A percentile compares a stretch with the other conserved stretches of the same genome.
These are phyloP conservation scores for Cavia porcellus DNA, from an alignment of 2,113 vertebrate species.

Conservation along the genomic window DNA sequence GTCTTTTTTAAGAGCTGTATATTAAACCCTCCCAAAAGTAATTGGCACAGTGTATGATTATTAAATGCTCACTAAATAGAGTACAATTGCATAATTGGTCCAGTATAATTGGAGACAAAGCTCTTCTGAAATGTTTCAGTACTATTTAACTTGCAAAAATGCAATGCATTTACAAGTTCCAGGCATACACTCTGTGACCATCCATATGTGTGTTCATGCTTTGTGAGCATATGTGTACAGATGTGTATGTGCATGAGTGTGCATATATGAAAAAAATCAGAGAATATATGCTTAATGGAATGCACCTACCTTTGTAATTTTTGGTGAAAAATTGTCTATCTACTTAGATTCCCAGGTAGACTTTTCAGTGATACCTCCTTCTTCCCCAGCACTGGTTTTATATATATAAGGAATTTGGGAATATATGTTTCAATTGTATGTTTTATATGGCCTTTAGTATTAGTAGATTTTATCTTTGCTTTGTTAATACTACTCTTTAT, in stretches of 20 bases:
- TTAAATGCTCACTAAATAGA: constrained; percentile 5
- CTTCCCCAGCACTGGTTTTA: constrained; percentile 24
- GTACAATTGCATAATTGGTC: not conserved
- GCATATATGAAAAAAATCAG: not conserved
- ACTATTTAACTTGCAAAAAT: constrained; percentile 21
- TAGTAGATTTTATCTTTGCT: constrained; percentile 20
- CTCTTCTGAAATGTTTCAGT: not conserved
- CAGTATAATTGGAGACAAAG: not conserved
- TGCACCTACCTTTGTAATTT: not conserved
- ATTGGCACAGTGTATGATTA: not conserved
- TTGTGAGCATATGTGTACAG: not conserved
- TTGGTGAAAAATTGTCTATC: not conserved
- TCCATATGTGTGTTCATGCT: not conserved
- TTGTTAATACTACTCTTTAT: constrained; percentile 6
- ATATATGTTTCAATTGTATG: constrained; percentile 43
- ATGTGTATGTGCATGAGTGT: not conserved
- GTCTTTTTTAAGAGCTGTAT: not conserved
- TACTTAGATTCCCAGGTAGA: constrained; percentile 18
- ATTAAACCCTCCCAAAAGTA: constrained; percentile 16
- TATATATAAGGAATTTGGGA: not conserved
- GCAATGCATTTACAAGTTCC: not conserved
- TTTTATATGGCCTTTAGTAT: not conserved
- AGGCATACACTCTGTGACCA: not conserved
- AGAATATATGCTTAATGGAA: not conserved
- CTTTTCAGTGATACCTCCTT: not conserved